Conservation (phyloP, 1,140 invertebrate species). For the Drosophila grimshawi region DNA sequence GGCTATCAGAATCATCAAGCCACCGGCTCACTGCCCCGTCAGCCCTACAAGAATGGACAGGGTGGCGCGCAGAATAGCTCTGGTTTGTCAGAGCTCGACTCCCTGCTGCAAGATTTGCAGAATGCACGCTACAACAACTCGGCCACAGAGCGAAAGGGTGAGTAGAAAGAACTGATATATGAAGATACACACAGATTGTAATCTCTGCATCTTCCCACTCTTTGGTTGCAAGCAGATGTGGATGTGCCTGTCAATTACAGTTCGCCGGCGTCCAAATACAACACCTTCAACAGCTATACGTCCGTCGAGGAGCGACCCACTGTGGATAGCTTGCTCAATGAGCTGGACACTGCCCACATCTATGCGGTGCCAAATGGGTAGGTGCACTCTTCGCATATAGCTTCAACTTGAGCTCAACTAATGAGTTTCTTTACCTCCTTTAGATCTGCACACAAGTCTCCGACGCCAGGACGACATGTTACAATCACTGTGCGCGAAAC, state of each 20-base stretch:
- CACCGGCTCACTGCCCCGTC: slow-evolving; percentile 69
- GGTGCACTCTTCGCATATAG: not conserved
- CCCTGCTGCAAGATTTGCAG: slow-evolving; percentile 95
- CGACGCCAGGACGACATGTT: slow-evolving; percentile 87
- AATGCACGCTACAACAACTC: slow-evolving; percentile 90
- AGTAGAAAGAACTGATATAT: not conserved
- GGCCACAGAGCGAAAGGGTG: slow-evolving; percentile 76
- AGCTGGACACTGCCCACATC: slow-evolving; percentile 87
- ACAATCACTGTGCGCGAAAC: slow-evolving; percentile 88
- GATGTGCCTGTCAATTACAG: slow-evolving; percentile 76
- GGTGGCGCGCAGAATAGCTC: slow-evolving; percentile 44
- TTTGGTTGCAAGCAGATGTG: slow-evolving; percentile 44
- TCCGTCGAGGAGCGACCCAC: slow-evolving; percentile 87
- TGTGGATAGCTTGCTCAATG: slow-evolving; percentile 94
- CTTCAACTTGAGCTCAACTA: not conserved
- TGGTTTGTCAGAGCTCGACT: slow-evolving; percentile 96
- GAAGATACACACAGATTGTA: not conserved
- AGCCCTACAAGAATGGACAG: slow-evolving; percentile 48
- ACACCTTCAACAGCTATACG: slow-evolving; percentile 76
- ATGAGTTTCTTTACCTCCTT: not conserved
- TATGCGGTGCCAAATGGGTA: slow-evolving; percentile 90
- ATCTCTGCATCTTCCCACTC: not conserved
- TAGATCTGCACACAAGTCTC: slow-evolving; percentile 75
- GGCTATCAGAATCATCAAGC: slow-evolving; percentile 68
- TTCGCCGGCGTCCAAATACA: slow-evolving; percentile 75